These are phyloP conservation scores for Phalanger gymnotis DNA, from an alignment of 2,797 vertebrate species.

Conservation along the genomic window DNA sequence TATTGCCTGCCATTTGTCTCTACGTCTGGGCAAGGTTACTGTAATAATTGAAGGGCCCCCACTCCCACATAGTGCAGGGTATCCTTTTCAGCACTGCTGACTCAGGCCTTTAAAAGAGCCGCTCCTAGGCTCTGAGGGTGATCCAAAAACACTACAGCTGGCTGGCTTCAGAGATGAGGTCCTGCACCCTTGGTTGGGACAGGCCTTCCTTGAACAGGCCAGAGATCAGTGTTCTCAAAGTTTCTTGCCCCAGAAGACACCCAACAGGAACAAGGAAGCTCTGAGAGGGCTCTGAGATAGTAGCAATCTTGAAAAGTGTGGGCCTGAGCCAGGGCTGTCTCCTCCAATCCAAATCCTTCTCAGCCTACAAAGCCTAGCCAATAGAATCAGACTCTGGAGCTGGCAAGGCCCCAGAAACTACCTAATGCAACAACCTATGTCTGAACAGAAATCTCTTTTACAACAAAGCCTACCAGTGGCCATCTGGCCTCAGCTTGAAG, in stretches of 20 bases:
- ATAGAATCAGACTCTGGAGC: constrained; percentile 14
- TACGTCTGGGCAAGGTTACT: not conserved
- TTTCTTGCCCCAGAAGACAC: not conserved
- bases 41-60: rapidly evolving
- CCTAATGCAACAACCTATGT: not conserved
- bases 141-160: not conserved
- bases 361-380: not conserved
- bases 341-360: not conserved
- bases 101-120: not conserved
- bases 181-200: not conserved
- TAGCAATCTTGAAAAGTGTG: not conserved
- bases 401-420: not conserved
- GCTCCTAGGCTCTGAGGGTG: not conserved
- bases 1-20: not conserved
- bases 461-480: not conserved
- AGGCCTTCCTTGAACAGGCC: not conserved
- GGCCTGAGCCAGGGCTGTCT: not conserved
- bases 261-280: not conserved
- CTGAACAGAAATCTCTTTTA: not conserved
- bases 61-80: not conserved
- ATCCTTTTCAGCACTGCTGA: not conserved
- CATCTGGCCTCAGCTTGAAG: not conserved
- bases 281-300: not conserved
- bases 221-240: not conserved
- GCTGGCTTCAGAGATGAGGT: constrained; percentile 8